A percentile compares a stretch with the other conserved stretches of the same genome.
Conservation (phyloP, 2,888 invertebrate genomes). For the Tetranychus truncatus region DNA sequence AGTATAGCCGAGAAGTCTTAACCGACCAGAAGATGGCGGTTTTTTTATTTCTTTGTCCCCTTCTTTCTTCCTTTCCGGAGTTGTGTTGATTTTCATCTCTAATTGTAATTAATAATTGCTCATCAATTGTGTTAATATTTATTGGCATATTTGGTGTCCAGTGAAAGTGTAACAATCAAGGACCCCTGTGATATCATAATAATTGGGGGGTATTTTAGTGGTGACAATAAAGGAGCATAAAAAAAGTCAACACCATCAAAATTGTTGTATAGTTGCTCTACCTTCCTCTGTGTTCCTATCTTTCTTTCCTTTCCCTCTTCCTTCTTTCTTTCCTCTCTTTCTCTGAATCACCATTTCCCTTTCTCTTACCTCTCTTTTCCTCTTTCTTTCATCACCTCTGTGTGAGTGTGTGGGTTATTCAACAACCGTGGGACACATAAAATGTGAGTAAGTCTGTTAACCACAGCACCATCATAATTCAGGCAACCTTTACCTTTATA, state of each 20-base stretch:
- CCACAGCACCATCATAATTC: too few relatives aligned
- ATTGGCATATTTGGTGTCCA: slow-evolving; percentile 1
- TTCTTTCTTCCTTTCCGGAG: neutral
- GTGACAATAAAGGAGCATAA: neutral
- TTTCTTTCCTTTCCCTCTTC: neutral
- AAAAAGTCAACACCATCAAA: neutral
- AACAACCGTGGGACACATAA: neutral
- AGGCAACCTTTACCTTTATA: too few relatives aligned
- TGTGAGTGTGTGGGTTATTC: neutral
- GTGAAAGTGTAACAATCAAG: neutral
- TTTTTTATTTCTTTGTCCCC: neutral
- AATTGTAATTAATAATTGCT: neutral
- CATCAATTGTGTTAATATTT: neutral
- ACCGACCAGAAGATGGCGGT: neutral
- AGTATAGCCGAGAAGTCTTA: neutral
- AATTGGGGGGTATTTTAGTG: neutral
- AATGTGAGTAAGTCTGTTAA: neutral
- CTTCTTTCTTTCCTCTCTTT: neutral
- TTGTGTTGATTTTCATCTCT: neutral
- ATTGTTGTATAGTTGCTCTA: neutral
- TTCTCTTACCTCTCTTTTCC: neutral
- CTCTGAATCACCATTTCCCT: neutral
- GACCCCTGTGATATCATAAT: neutral
- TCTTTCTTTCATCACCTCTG: neutral
- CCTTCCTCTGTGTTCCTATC: neutral